Conservation (phyloP, 2,888 invertebrate species). For the Metacarcinus magister region DNA sequence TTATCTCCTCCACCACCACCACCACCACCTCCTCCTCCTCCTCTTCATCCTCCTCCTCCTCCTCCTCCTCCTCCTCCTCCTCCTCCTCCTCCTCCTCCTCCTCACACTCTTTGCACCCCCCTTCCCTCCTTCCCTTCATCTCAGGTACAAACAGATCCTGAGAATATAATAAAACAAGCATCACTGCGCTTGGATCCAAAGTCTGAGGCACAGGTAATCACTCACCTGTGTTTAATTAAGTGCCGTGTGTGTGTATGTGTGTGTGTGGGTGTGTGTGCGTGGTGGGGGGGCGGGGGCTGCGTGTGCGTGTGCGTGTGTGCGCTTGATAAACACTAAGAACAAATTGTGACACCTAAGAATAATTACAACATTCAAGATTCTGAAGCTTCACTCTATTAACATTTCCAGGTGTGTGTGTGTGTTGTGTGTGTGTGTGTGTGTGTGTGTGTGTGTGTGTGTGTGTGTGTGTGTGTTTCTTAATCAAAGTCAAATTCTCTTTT, state of each 20-base stretch:
- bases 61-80: neutral
- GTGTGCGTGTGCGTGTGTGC: slow-evolving; percentile 38
- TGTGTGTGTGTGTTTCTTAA: neutral
- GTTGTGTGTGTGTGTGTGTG: neutral
- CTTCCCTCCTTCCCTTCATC: neutral
- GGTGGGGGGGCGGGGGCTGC: neutral
- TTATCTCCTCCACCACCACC: neutral
- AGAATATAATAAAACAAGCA: neutral
- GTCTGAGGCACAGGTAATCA: neutral
- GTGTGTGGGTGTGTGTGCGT: slow-evolving; percentile 31
- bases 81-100: neutral
- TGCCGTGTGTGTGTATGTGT: neutral
- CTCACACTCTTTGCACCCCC: neutral
- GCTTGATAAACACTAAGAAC: slow-evolving; percentile 46
- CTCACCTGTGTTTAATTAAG: slow-evolving; percentile 51
- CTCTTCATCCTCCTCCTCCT: neutral
- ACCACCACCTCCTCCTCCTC: neutral
- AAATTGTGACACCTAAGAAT: slow-evolving; percentile 53
- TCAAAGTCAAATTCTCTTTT: neutral
- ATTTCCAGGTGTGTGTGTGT: neutral
- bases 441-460: neutral
- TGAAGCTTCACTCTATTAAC: neutral
- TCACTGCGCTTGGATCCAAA: neutral
- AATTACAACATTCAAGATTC: slow-evolving; percentile 33
- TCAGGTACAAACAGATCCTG: neutral